phyloP scores from a whole-genome alignment of 2,113 vertebrate genomes.

The Meriones unguiculatus region DNA sequence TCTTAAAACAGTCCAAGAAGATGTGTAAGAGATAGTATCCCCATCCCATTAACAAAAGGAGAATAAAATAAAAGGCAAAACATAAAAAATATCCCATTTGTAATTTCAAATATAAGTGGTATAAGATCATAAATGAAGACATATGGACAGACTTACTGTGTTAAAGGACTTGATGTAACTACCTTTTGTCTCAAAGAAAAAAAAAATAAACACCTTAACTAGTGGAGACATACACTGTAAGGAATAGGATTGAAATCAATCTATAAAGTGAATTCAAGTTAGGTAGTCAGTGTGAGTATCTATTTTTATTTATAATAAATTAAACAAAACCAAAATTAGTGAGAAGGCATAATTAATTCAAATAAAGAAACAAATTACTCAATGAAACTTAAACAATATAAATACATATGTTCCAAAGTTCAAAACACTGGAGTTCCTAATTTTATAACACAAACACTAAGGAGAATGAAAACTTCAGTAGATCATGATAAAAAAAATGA shows the following conservation, averaged over 20 bases:
- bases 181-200: background rate
- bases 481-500: background rate
- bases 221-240: background rate
- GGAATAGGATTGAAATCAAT: background rate
- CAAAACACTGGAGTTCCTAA: background rate
- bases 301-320: background rate
- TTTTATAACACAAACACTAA: background rate
- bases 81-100: background rate
- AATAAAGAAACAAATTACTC: background rate
- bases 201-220: background rate
- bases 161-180: background rate
- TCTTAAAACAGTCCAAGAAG: background rate
- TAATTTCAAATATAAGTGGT: background rate
- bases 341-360: background rate
- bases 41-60: background rate
- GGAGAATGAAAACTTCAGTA: background rate
- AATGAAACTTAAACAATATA: background rate
- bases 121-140: background rate
- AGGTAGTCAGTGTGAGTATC: too few relatives aligned
- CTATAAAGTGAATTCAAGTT: background rate
- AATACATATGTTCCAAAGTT: background rate
- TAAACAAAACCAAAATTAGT: background rate
- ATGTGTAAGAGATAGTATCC: too few relatives aligned
- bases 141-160: background rate
- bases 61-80: background rate